Base-by-base conservation (phyloP, 2,113 vertebrate species). In the Engraulis encrasicolus region DNA sequence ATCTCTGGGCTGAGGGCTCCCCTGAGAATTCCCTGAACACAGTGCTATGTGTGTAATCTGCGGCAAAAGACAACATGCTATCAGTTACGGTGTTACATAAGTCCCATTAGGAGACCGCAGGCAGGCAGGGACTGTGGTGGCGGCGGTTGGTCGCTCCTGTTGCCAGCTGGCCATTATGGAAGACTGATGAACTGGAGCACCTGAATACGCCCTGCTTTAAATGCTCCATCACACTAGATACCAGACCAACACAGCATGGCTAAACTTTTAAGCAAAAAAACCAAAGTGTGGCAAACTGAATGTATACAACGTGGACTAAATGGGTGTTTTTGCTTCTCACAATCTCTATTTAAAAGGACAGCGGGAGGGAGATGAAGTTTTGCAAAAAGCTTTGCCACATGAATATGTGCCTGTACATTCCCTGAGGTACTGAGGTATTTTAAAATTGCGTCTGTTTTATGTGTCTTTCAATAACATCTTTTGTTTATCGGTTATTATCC, bases 161-260 rank as follows among this genome's bases (percentile, higher is more conserved):
- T 74, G 66, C 66, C 66, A 74, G 7, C 66, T 74, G 66, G 66
- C 66, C 66, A 74, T 45, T 45, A 45, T 45, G 9, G 40, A 45
- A 45, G 40, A 45, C 4, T 45, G 40, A 5, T 45, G 40, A 9
- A 45, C 9, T 45, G 40, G 40, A 45, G 9, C 40, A 45, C 40
- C 40, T 45, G 40, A 45, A 45, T 5, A 45, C 40, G 40, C 9
- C 40, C 40, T 45, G 40, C 40, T 45, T 9, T 45, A 9, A 45
- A 45, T 45, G 40, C 40, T n/a, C n/a, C n/a, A n/a, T n/a, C n/a
- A n/a, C n/a, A n/a, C n/a, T n/a, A n/a, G n/a, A n/a, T n/a, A n/a
- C n/a, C n/a, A n/a, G n/a, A n/a, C n/a, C n/a, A n/a, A n/a, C n/a
- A n/a, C n/a, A n/a, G 40, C 40, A 45, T 9, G 40, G 40, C 40